Evolutionary conservation across 2,888 invertebrate species (phyloP).

Genomic region (Plemyria rubiginata): DNA sequence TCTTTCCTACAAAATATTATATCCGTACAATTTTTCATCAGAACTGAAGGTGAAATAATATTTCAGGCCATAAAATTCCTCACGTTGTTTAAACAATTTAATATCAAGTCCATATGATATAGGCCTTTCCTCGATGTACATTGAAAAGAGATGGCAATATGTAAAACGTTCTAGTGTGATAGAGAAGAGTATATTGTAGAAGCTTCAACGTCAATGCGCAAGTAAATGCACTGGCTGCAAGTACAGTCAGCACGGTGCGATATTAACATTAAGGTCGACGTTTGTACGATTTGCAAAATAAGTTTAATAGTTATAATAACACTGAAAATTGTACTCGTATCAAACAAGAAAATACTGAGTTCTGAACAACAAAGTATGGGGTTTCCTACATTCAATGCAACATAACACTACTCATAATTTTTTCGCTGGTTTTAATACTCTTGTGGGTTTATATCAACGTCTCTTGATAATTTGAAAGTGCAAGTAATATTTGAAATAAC

Average conservation of each 20-base stretch:
- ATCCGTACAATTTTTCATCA: constrained; percentile 4
- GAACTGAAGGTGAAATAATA: constrained; percentile 11
- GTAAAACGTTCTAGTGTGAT: constrained; percentile 44
- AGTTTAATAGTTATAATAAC: neutral
- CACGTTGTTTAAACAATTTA: constrained; percentile 39
- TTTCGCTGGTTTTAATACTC: no score
- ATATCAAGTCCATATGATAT: constrained; percentile 40
- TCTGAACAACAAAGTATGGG: no score
- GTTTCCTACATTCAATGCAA: no score
- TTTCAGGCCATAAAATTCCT: constrained; percentile 17
- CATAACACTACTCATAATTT: no score
- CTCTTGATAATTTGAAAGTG: no score
- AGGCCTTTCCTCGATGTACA: constrained; percentile 40
- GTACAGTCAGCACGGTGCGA: constrained; percentile 56
- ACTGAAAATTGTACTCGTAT: neutral
- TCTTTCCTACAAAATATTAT: neutral
- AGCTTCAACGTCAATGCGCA: constrained; percentile 64
- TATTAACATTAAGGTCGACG: constrained; percentile 41
- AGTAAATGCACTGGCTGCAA: constrained; percentile 67
- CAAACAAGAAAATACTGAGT: no score
- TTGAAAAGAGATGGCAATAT: constrained; percentile 48
- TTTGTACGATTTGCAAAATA: constrained; percentile 44
- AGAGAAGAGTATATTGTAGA: constrained; percentile 51
- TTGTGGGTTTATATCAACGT: no score
- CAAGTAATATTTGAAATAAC: no score